Conservation (phyloP, 2,888 invertebrate species). For the Rhabditophanes sp. region DNA sequence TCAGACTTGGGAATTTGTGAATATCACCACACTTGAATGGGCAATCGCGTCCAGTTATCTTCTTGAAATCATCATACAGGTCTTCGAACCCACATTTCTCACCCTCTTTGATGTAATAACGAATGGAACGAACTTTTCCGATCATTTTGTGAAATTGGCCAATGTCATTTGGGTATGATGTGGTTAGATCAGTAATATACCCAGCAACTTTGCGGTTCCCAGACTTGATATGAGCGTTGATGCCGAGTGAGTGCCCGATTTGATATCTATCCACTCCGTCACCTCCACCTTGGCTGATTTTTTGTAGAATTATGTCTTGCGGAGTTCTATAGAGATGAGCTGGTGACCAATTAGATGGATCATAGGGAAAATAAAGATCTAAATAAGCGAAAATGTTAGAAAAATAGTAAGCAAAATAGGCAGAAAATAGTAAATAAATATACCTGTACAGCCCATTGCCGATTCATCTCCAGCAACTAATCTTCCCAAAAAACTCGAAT, state of each 20-base stretch:
- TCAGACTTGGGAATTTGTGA: constrained; percentile 30
- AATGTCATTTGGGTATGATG: constrained; percentile 20
- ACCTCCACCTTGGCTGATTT: constrained; percentile 12
- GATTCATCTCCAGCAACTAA: too few species aligned
- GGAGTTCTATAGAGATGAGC: constrained; percentile 12
- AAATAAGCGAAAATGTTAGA: constrained; percentile 1
- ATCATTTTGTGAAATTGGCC: constrained; percentile 40
- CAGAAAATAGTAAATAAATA: too few species aligned
- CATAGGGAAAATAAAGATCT: constrained; percentile 6
- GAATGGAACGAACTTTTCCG: constrained; percentile 28
- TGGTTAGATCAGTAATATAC: constrained; percentile 16
- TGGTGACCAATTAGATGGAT: constrained; percentile 9
- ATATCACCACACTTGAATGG: constrained; percentile 35
- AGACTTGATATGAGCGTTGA: constrained; percentile 22
- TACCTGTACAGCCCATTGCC: too few species aligned
- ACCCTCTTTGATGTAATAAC: too few species aligned
- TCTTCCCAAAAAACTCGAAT: too few species aligned
- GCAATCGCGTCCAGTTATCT: constrained; percentile 17
- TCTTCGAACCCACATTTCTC: too few species aligned
- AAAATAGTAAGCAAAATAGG: too few species aligned
- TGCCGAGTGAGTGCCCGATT: constrained; percentile 21
- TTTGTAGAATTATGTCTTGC: constrained; percentile 12
- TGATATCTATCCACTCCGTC: constrained; percentile 18
- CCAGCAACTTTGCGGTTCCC: constrained; percentile 28
- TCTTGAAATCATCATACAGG: constrained; percentile 18